Base-by-base conservation (phyloP, 2,113 vertebrate genomes). In the Clarias macrocephalus region DNA sequence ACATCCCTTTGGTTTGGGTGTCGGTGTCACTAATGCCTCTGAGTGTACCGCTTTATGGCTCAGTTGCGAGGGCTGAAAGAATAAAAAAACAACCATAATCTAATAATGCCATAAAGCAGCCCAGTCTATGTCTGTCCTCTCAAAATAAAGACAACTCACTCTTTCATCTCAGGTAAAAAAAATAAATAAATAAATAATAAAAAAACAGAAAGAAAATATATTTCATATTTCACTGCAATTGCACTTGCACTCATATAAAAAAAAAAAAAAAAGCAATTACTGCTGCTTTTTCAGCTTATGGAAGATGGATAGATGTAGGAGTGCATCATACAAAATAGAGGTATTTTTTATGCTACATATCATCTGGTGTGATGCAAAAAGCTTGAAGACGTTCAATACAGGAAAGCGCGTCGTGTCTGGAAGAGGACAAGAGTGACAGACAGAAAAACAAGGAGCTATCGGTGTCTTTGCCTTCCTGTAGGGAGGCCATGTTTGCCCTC, bases 1-100 rank as follows among this genome's bases (percentile, higher is more conserved):
- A 75, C 23, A 42, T 37, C 2, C 2, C 57, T 62, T 59, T 81
- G 80, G 30, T 8, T 5, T 76, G 37, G 28, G 57, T 37, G 33
- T 82, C 33, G 1, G 80, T 82, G 19, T 70, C 52, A 54, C n/a
- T 57, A 48, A 56, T 59, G 52, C 19, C 54, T 88, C 92, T 92
- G 94, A 93, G 89, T 89, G 90, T 86, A 89, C 91, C 94, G 94
- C 94, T 94, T 93, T 91, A 89, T 89, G 92, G 91, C 91, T 92
- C 91, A 91, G 92, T 83, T 83, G 72, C 10, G 48, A 89, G 76
- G 79, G 25, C 42, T 57, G 76, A 10, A 8, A 56, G 48, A 56
- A 48, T 48, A 48, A 48, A 33, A 80, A 75, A 90, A 93, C 93
- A 93, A 94, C 92, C 87, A 94, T 93, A 94, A 93, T 91, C 89